Evolutionary conservation across 2,888 invertebrate species (phyloP).

Genomic region (Mimachlamys varia): DNA sequence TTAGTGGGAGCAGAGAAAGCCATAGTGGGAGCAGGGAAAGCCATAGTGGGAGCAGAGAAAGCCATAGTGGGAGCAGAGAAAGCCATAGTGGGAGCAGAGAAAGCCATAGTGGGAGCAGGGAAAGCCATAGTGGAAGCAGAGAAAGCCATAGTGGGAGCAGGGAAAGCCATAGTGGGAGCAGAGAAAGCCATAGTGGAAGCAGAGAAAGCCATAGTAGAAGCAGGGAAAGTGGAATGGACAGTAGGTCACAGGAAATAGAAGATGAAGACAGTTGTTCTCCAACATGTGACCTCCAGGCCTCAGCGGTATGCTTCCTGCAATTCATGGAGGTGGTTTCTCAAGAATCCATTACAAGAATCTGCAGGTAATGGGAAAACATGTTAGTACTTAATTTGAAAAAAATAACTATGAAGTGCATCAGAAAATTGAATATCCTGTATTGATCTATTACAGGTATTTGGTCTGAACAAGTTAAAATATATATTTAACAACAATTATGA

Average conservation of each 20-base stretch:
- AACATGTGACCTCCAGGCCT: conserved; percentile 1
- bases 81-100: no score
- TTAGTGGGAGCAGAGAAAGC: background rate
- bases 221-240: background rate
- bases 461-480: no score
- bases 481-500: no score
- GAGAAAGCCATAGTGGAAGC: background rate
- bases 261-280: background rate
- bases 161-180: background rate
- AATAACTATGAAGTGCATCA: background rate
- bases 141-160: background rate
- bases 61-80: no score
- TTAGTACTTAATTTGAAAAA: background rate
- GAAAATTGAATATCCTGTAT: no score
- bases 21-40: background rate
- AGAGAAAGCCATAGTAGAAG: background rate
- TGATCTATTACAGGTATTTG: no score
- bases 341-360: background rate
- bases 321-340: background rate
- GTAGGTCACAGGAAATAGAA: background rate
- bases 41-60: no score
- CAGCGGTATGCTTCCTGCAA: conserved; percentile 8
- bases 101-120: no score
- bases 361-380: background rate
- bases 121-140: no score